These are phyloP conservation scores for Acomys russatus DNA, from an alignment of 2,797 vertebrate species.

Conservation along the genomic window DNA sequence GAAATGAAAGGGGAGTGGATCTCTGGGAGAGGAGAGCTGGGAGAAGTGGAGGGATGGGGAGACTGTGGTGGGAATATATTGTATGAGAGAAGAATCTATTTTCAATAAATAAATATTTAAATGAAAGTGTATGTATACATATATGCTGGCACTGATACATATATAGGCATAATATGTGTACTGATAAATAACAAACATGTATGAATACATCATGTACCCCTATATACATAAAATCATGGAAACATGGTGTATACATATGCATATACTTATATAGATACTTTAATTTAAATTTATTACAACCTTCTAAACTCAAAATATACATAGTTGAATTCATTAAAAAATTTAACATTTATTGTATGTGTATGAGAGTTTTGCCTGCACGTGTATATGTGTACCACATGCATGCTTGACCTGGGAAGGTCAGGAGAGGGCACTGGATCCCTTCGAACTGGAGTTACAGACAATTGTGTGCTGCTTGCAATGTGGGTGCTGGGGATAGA, in stretches of 20 bases:
- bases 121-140: neutral
- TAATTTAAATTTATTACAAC: neutral
- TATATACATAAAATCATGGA: neutral
- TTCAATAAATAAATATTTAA: constrained; percentile 9
- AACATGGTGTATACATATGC: neutral
- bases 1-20: neutral
- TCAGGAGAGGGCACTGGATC: neutral
- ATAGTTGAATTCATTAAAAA: neutral
- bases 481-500: neutral
- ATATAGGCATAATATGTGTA: neutral
- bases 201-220: neutral
- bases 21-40: too few species aligned
- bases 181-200: neutral
- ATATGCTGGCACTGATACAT: neutral
- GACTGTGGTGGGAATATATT: neutral
- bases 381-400: neutral
- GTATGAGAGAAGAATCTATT: neutral
- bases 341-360: neutral
- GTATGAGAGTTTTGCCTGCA: neutral
- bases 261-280: neutral
- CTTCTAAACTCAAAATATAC: constrained; percentile 13
- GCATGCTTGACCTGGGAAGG: neutral
- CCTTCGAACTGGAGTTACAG: neutral
- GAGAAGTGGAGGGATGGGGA: neutral
- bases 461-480: neutral